Base-by-base conservation (phyloP, 2,113 vertebrate genomes). In the Tragelaphus buxtoni region DNA sequence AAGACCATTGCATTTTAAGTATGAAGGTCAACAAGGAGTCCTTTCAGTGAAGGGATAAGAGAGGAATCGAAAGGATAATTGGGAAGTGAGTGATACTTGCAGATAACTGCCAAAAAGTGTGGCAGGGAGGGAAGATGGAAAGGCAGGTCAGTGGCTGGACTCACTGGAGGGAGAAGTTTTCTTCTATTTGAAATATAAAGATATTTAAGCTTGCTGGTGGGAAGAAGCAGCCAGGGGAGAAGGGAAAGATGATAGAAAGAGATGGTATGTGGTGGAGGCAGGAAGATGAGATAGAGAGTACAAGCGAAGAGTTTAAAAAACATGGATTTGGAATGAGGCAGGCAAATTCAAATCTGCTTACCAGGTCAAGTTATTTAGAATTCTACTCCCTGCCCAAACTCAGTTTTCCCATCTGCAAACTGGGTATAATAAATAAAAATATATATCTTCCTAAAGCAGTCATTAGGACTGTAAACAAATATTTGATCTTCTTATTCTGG, bases 161-260 rank as follows among this genome's bases (percentile, higher is more conserved):
- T 61, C 45, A 18, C 8, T 26, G 69, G 28, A 26, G 28, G 14
- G 89, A 88, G 63, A 80, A 14, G 30, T 26, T 7, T 90, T 42
- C n/a, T 80, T 42, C 47, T 9, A 39, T 26, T 83, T 90, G 28
- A 90, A 55, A 80, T 12, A 49, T 24, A 26, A 72, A 96, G 58
- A 35, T 65, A 35, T 18, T 55, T 69, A 17, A 45, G 30, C 4
- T 28, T 60, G 12, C 9, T 39, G 4, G 56, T 55, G 42, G 11
- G 51, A 53, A 69, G 58, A 63, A 96, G 13, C 24, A 86, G 3
- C 45, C 51, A 63, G 39, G 39, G n/a, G 61, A 65, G 53, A 91
- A 58, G 30, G 35, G 65, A 32, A 35, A 91, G 65, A 49, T 14
- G 56, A 45, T 8, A 55, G 16, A 89, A 13, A 86, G 49, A 89